Conservation (phyloP, 2,888 invertebrate species). For the Pherbina coryleti region DNA sequence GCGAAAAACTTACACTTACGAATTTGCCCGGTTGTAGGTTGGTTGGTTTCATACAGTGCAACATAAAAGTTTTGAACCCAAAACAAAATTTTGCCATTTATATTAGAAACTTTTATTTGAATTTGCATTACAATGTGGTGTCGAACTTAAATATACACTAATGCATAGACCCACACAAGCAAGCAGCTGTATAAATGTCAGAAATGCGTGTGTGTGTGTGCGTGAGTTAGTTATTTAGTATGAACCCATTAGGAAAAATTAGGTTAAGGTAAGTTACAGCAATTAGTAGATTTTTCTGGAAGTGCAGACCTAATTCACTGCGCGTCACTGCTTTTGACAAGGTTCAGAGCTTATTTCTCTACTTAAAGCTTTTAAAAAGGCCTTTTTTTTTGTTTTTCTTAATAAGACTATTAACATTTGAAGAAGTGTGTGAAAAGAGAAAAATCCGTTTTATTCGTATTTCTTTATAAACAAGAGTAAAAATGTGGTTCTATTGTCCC, state of each 20-base stretch:
- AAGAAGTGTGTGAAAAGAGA: too few species aligned
- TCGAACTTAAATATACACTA: conserved; percentile 22
- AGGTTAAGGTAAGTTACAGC: too few species aligned
- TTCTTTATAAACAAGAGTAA: too few species aligned
- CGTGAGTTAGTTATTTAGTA: neutral
- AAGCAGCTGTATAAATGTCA: neutral
- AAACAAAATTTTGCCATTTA: conserved; percentile 8
- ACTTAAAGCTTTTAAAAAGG: too few species aligned
- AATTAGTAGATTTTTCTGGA: too few species aligned
- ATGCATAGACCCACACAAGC: neutral
- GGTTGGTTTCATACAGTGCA: neutral
- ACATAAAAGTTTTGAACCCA: neutral
- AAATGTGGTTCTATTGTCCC: too few species aligned
- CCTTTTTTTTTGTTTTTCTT: too few species aligned
- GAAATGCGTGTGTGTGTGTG: neutral
- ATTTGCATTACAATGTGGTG: conserved; percentile 38
- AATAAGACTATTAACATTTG: too few species aligned
- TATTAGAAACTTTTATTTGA: conserved; percentile 29
- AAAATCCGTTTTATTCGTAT: too few species aligned
- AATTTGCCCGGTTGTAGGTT: neutral
- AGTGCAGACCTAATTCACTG: too few species aligned
- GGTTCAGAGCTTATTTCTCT: too few species aligned
- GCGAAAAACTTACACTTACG: conserved; percentile 22
- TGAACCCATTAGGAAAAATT: neutral
- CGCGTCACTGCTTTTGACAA: too few species aligned